phyloP scores from a whole-genome alignment of 2,888 invertebrate species.

The Agonopterix heracliana region DNA sequence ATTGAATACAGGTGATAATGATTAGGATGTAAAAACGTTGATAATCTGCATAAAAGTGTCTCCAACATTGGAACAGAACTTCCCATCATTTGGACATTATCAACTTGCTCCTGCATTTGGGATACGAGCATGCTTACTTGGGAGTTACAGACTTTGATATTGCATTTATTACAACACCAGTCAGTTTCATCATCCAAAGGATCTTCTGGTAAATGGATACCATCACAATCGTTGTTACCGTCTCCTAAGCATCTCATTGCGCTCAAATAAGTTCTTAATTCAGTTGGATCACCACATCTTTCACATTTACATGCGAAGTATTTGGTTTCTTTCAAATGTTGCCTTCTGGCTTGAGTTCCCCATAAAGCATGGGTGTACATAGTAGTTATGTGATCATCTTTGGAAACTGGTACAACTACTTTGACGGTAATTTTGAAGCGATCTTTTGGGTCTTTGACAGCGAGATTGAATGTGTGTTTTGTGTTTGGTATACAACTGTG shows the following conservation, averaged over 20 bases:
- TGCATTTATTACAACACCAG: conserved; percentile 86
- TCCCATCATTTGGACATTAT: conserved; percentile 77
- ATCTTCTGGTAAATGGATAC: conserved; percentile 81
- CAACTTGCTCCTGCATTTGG: conserved; percentile 86
- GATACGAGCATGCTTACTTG: conserved; percentile 81
- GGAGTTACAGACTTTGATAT: conserved; percentile 77
- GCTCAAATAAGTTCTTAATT: conserved; percentile 84
- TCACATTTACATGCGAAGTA: conserved; percentile 85
- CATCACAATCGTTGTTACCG: conserved; percentile 77
- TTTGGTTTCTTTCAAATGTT: conserved; percentile 86
- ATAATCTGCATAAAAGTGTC: conserved; percentile 79
- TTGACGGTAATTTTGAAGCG: conserved; percentile 81
- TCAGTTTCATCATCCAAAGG: conserved; percentile 83
- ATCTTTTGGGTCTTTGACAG: conserved; percentile 66
- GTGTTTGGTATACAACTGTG: conserved; percentile 90
- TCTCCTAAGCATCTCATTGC: conserved; percentile 81
- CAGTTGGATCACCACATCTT: conserved; percentile 88
- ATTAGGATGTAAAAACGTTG: conserved; percentile 86
- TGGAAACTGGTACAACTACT: conserved; percentile 79
- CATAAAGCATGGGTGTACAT: conserved; percentile 93
- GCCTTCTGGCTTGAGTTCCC: conserved; percentile 88
- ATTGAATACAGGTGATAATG: conserved; percentile 90
- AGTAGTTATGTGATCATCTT: conserved; percentile 85
- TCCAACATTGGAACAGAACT: conserved; percentile 78
- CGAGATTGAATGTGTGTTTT: conserved; percentile 80